Base-by-base conservation (phyloP, 2,797 vertebrate genomes). In the Micrastur ruficollis region DNA sequence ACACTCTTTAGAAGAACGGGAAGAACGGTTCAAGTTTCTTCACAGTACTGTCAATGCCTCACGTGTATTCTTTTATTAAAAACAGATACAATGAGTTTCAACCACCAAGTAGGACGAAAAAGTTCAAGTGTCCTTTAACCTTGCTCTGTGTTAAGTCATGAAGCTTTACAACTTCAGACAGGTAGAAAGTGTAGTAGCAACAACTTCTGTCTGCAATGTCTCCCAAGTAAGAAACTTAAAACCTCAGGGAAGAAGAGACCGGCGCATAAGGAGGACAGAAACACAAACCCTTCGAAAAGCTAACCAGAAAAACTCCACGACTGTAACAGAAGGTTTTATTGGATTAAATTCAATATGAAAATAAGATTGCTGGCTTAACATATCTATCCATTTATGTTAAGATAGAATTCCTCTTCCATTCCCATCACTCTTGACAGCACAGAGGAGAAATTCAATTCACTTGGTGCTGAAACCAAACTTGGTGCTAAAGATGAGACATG, bases 281-380 rank as follows among this genome's bases (percentile, higher is more conserved):
- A 81, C 5, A 47, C 8, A 83, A 90, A 65, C 20, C n/a, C 65
- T 32, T 4, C 8, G 10, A 38, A 50, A 89, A 95, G 49, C 4
- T 49, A 85, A 68, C 23, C 38, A 88, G 63, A 82, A 87, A 71
- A 74, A 49, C 31, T 67, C 80, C 59, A 9, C 55, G 40, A 87
- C 87, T 81, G 15, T 25, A 94, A 82, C 68, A 92, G 81, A 80
- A 89, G 75, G 73, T 31, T 94, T 94, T 44, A 88, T 15, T 86
- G 80, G 88, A 95, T 94, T 96, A 83, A 92, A 88, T 70, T 68
- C 86, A 74, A 50, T 34, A 36, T 3, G 27, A 52, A 93, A 97
- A 81, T 36, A 63, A 96, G 86, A 88, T 52, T 85, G 46, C 50
- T 73, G 65, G 61, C 68, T 93, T 95, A 83, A 93, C 47, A 26